A percentile compares a stretch with the other conserved stretches of the same genome.
phyloP scores from a whole-genome alignment of 2,113 vertebrate species.

The Otocyon megalotis region DNA sequence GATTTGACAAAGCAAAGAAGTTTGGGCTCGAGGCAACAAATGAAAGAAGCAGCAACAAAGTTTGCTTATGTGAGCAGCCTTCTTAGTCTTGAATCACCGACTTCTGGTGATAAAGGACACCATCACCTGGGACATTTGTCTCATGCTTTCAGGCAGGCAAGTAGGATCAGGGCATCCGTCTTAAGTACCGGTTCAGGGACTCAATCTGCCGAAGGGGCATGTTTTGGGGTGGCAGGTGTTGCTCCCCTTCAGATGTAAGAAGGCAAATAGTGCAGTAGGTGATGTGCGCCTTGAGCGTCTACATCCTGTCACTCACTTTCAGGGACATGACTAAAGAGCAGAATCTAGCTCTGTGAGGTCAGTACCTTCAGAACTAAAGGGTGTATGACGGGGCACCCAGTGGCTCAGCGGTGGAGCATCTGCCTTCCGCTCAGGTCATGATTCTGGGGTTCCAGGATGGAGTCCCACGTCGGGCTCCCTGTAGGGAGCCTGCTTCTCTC shows the following conservation, averaged over 20 bases:
- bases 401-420: too few relatives aligned
- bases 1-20: neutral
- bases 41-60: neutral
- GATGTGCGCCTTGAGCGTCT: neutral
- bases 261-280: neutral
- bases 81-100: neutral
- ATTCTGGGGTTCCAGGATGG: too few relatives aligned
- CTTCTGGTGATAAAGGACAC: neutral
- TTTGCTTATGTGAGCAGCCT: neutral
- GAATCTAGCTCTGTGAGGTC: neutral
- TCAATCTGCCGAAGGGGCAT: neutral
- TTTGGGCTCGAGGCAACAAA: neutral
- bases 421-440: too few relatives aligned
- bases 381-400: neutral
- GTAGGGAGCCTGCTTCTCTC: too few relatives aligned
- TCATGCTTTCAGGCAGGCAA: neutral
- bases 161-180: neutral
- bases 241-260: neutral
- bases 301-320: neutral
- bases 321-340: neutral
- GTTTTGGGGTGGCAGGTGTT: neutral
- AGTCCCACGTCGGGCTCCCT: too few relatives aligned
- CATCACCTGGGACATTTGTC: neutral
- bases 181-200: too few relatives aligned
- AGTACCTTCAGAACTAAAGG: neutral